These are phyloP conservation scores for Porphyrio hochstetteri DNA, from an alignment of 2,113 vertebrate genomes.

Conservation along the genomic window DNA sequence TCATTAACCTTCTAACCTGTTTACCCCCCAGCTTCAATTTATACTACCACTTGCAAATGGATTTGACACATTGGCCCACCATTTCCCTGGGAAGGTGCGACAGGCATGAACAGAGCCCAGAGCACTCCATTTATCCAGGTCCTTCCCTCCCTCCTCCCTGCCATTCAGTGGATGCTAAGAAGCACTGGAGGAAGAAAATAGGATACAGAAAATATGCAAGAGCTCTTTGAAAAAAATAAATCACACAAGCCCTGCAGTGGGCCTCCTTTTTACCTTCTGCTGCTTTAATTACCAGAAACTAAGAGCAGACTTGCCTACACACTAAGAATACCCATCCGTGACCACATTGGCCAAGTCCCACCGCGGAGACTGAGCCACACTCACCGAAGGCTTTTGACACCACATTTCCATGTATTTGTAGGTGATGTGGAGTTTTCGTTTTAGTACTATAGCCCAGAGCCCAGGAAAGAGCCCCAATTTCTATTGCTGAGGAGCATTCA, in stretches of 20 bases:
- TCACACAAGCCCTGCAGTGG: not conserved
- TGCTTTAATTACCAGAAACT: constrained; percentile 13
- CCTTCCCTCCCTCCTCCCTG: not conserved
- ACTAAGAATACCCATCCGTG: not conserved
- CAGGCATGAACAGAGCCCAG: not conserved
- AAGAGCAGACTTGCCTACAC: not conserved
- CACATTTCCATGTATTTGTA: not conserved
- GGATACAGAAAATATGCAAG: not conserved
- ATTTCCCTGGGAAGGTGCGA: constrained; percentile 16
- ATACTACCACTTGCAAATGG: constrained; percentile 9
- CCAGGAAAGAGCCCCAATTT: fast-evolving
- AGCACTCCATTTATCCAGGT: not conserved
- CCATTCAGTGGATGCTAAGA: not conserved
- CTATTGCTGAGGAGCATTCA: not conserved
- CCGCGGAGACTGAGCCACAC: fast-evolving
- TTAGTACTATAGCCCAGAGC: not conserved
- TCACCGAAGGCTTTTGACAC: not conserved
- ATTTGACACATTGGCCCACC: constrained; percentile 4
- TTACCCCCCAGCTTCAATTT: constrained; percentile 40
- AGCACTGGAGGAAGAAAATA: not conserved
- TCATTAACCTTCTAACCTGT: constrained; percentile 58
- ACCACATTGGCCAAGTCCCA: not conserved
- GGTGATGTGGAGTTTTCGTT: not conserved
- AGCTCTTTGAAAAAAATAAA: not conserved
- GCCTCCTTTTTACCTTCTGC: constrained; percentile 17